Evolutionary conservation across 2,113 vertebrate species (phyloP).

Genomic region (Pholis gunnellus): DNA sequence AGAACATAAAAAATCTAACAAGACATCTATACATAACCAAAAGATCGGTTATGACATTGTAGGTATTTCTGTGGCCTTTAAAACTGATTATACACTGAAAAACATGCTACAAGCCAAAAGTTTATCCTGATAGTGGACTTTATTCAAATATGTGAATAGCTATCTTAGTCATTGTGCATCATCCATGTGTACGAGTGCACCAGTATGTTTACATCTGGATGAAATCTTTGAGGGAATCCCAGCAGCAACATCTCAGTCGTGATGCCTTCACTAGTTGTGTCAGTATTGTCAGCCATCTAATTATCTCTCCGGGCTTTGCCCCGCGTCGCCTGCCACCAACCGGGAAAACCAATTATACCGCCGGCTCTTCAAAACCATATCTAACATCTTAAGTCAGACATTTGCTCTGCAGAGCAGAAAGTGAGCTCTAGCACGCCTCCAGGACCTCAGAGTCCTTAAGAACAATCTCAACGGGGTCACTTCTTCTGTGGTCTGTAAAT

Average conservation of each 20-base stretch:
- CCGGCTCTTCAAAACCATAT: constrained; percentile 21
- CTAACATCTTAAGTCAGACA: constrained; percentile 13
- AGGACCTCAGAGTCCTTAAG: not conserved
- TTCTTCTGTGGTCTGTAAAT: not conserved
- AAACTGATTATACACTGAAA: not conserved
- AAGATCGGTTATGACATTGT: not conserved
- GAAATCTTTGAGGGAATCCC: constrained; percentile 22
- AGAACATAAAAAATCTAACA: not conserved
- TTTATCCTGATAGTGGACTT: not conserved
- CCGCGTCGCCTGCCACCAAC: not conserved
- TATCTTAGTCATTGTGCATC: not conserved
- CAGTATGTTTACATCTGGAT: constrained; percentile 23
- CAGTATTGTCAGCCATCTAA: constrained; percentile 36
- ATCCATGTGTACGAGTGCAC: not conserved
- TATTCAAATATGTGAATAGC: not conserved
- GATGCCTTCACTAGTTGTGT: constrained; percentile 16
- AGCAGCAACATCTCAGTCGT: constrained; percentile 9
- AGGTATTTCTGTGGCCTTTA: not conserved
- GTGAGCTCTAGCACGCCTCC: not conserved
- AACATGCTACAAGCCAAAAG: not conserved
- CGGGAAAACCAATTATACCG: constrained; percentile 26
- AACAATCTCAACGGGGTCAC: not conserved
- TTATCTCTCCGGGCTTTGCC: constrained; percentile 40
- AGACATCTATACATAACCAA: not conserved
- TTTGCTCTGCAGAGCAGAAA: constrained; percentile 44